Evolutionary conservation across 2,888 invertebrate genomes (phyloP).

Genomic region (Tetramorium bicarinatum): DNA sequence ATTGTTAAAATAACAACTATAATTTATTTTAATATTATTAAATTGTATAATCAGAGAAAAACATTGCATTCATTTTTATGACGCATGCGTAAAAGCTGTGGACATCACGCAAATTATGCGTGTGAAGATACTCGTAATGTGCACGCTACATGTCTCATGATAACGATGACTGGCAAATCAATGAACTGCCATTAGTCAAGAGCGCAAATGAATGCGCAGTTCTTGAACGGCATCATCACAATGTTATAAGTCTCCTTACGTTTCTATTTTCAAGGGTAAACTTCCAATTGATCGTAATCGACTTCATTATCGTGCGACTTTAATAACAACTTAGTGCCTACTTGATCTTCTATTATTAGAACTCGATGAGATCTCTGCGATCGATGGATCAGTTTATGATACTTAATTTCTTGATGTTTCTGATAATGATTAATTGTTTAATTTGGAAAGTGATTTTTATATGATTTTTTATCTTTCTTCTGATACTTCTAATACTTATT

Average conservation of each 20-base stretch:
- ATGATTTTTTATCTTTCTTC: background rate
- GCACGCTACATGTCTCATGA: background rate
- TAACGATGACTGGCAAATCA: conserved; percentile 40
- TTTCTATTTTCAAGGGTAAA: background rate
- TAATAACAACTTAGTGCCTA: background rate
- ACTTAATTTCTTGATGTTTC: too few relatives aligned
- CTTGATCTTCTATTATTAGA: background rate
- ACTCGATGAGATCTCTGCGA: background rate
- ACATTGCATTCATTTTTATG: background rate
- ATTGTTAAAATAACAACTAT: background rate
- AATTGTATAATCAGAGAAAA: background rate
- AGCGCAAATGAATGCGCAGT: background rate
- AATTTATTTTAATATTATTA: conserved; percentile 1
- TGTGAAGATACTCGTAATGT: background rate
- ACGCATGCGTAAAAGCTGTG: background rate
- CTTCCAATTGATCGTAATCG: background rate
- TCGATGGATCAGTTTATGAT: background rate
- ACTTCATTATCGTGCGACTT: background rate
- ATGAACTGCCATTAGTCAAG: background rate
- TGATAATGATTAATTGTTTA: background rate
- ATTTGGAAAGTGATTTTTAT: background rate
- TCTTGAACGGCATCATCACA: background rate
- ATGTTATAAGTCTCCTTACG: background rate
- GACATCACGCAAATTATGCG: background rate
- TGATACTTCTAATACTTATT: background rate